Percentiles rank a stretch among this genome's conserved stretches.
Conservation (phyloP, 2,888 invertebrate species). For the Arctia plantaginis region DNA sequence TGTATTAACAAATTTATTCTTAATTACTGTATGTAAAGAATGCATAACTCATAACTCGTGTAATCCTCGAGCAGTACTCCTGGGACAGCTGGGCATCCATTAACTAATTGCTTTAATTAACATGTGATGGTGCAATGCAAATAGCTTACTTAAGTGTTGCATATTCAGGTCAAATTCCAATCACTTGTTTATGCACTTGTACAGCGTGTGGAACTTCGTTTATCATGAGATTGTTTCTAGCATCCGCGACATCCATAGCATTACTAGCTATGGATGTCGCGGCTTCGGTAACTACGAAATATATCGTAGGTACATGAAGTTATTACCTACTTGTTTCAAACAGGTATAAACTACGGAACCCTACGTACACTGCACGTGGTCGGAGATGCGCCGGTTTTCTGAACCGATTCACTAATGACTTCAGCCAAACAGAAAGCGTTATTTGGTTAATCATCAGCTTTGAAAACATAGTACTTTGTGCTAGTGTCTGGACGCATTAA, state of each 20-base stretch:
- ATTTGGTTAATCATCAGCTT: background rate
- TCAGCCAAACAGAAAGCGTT: background rate
- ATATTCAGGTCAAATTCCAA: slow-evolving; percentile 33
- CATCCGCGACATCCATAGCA: background rate
- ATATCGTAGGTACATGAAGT: no score
- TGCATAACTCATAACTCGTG: background rate
- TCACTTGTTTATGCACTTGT: slow-evolving; percentile 16
- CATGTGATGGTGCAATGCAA: slow-evolving; percentile 19
- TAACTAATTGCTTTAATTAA: slow-evolving; percentile 35
- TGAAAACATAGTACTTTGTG: background rate
- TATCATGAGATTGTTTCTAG: background rate
- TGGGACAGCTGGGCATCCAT: slow-evolving; percentile 11
- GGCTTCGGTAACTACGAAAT: background rate
- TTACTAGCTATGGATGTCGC: background rate
- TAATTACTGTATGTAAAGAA: background rate
- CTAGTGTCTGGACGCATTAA: no score
- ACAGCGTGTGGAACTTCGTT: slow-evolving; percentile 8
- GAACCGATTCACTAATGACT: no score
- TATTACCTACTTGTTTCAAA: no score
- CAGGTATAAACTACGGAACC: no score
- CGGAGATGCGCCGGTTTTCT: no score
- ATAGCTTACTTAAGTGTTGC: slow-evolving; percentile 27
- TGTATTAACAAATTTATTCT: background rate
- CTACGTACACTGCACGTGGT: no score
- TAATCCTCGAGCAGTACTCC: slow-evolving; percentile 11